Conservation (phyloP, 53 echinoderm and acorn worm genomes). For the Echinarachnius parma region DNA sequence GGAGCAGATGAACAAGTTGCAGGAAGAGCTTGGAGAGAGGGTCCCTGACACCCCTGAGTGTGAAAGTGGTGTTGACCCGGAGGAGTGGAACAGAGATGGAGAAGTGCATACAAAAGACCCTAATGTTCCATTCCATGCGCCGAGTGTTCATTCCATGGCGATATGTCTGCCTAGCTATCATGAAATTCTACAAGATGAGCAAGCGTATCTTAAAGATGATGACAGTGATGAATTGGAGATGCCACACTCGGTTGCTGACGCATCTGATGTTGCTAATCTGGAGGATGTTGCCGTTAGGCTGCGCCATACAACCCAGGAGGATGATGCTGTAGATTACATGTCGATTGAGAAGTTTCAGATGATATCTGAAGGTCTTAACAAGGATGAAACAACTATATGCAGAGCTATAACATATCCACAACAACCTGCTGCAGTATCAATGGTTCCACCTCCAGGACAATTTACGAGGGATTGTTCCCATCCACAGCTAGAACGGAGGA, state of each 20-base stretch:
- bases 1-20: slow-evolving; percentile 35
- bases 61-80: not conserved
- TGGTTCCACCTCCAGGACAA: not conserved
- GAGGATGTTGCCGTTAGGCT: slow-evolving; percentile 31
- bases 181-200: not conserved
- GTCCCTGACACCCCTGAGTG: not conserved
- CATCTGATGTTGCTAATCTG: slow-evolving; percentile 26
- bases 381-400: too few species aligned
- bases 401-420: too few species aligned
- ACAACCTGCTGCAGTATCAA: not conserved
- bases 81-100: not conserved
- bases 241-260: slow-evolving; percentile 32
- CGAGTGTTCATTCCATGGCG: too few species aligned
- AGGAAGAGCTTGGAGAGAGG: slow-evolving; percentile 24
- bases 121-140: too few species aligned
- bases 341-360: slow-evolving; percentile 35
- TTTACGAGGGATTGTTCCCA: not conserved
- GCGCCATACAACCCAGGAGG: slow-evolving; percentile 1
- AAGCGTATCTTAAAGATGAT: slow-evolving; percentile 17
- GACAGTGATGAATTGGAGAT: slow-evolving; percentile 32
- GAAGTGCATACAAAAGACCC: not conserved
- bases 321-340: slow-evolving; percentile 2
- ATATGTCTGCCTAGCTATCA: too few species aligned
- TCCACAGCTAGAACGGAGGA: not conserved
- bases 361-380: slow-evolving; percentile 6